These are phyloP conservation scores for Zosterops borbonicus DNA, from an alignment of 2,113 vertebrate species.

Conservation along the genomic window DNA sequence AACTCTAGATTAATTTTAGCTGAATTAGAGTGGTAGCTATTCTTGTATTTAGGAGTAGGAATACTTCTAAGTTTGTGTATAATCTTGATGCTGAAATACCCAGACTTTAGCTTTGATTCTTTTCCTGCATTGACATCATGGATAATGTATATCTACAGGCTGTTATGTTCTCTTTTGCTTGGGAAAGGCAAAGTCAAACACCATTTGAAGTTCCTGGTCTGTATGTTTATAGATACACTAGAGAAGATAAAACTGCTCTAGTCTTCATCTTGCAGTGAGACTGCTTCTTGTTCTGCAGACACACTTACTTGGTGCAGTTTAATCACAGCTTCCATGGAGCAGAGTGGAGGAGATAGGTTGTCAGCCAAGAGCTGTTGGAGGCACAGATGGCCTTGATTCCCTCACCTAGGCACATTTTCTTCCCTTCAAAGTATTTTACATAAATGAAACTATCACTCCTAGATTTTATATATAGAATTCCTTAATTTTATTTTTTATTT, in stretches of 20 bases:
- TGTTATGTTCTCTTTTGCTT: background rate
- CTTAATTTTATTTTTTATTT: background rate
- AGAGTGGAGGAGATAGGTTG: background rate
- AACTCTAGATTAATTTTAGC: background rate
- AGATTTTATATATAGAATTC: background rate
- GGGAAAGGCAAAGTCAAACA: background rate
- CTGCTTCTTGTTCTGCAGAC: background rate
- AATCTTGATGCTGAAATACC: background rate
- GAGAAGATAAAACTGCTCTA: background rate
- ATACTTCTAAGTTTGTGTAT: background rate
- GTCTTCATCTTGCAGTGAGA: background rate
- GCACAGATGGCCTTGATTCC: slow-evolving; percentile 23
- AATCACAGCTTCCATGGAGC: background rate
- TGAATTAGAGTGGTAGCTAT: background rate
- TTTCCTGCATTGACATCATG: background rate
- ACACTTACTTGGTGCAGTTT: background rate
- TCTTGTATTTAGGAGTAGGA: background rate
- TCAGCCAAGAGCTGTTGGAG: slow-evolving; percentile 10
- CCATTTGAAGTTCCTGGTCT: background rate
- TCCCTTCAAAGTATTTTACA: background rate
- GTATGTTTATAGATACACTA: background rate
- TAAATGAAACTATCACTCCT: background rate
- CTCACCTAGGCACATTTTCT: slow-evolving; percentile 20
- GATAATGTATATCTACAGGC: background rate
- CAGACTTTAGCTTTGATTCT: background rate